phyloP scores from a whole-genome alignment of 2,797 vertebrate species.

The Pangasius krempfi region DNA sequence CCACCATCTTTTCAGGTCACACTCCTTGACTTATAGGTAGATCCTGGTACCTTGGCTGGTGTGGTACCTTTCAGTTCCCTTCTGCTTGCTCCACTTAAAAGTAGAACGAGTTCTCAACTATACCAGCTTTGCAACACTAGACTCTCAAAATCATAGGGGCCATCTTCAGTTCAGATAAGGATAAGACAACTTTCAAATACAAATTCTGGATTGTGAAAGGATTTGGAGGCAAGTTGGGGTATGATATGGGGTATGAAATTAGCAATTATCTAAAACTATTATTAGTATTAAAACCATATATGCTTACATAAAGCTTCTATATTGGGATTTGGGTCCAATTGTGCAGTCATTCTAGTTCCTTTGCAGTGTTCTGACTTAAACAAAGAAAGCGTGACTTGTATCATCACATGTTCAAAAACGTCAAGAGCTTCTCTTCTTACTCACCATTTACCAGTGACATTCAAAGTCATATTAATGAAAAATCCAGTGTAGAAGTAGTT shows the following conservation, averaged over 20 bases:
- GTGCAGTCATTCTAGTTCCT: neutral
- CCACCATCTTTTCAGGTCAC: neutral
- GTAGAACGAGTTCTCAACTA: neutral
- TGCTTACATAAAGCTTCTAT: neutral
- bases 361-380: slow-evolving; percentile 15
- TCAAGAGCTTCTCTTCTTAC: neutral
- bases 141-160: neutral
- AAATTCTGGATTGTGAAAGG: neutral
- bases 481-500: neutral
- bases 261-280: neutral
- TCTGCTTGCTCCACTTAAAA: neutral
- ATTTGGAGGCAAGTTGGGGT: neutral
- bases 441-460: neutral
- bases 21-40: neutral
- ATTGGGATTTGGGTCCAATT: neutral
- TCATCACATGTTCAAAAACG: neutral
- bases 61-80: neutral
- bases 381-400: neutral
- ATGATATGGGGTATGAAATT: neutral
- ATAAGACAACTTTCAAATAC: neutral
- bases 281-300: neutral
- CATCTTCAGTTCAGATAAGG: neutral
- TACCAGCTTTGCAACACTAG: neutral
- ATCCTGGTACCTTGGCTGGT: neutral
- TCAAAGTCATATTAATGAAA: neutral